Conservation (phyloP, 2,113 vertebrate species). For the Xenopus borealis region DNA sequence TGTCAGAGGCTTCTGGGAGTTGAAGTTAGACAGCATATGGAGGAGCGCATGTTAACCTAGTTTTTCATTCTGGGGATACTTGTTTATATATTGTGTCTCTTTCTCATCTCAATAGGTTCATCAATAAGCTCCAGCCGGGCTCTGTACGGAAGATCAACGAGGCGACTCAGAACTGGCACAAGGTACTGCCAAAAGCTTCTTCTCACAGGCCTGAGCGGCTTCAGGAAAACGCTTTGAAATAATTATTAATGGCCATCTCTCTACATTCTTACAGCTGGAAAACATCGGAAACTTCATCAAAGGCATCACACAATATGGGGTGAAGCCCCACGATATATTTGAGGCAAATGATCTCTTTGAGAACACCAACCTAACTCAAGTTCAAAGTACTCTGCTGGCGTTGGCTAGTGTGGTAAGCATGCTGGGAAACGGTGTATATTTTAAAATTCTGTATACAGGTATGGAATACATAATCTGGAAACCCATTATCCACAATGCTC, state of each 20-base stretch:
- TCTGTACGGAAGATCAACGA: constrained; percentile 84
- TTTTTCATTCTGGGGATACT: not conserved
- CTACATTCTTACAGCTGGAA: constrained; percentile 72
- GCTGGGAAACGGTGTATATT: no score
- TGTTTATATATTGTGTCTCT: not conserved
- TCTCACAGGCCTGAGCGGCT: accelerated
- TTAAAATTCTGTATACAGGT: no score
- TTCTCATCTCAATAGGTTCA: constrained; percentile 67
- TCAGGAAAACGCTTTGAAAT: not conserved
- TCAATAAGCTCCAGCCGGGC: constrained; percentile 87
- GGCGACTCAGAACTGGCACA: constrained; percentile 89
- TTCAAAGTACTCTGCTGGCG: constrained; percentile 84
- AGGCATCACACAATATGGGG: constrained; percentile 82
- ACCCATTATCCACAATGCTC: no score
- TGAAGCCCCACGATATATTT: constrained; percentile 85
- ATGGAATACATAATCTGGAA: no score
- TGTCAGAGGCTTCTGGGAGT: no score
- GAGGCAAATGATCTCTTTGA: constrained; percentile 95
- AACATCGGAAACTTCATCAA: constrained; percentile 91
- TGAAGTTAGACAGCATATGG: no score
- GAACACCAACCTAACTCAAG: constrained; percentile 89
- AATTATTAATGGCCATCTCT: not conserved
- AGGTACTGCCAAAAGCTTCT: constrained; percentile 63
- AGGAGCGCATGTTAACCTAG: no score
- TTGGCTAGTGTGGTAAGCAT: constrained; percentile 85